A percentile compares a stretch with the other conserved stretches of the same genome.
Conservation (phyloP, 2,888 invertebrate genomes). For the Heliconius ethilla region DNA sequence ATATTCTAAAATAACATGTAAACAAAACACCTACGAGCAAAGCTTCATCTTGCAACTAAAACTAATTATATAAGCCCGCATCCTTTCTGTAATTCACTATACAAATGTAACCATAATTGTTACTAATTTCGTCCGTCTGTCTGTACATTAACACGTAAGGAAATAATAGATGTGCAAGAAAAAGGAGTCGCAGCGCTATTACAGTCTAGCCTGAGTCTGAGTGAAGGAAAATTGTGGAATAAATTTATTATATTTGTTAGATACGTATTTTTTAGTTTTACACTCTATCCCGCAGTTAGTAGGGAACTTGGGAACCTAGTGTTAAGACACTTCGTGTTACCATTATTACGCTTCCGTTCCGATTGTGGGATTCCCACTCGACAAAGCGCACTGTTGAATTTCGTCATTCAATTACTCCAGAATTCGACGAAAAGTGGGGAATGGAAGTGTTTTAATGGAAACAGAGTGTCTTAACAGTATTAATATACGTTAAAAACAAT, state of each 20-base stretch:
- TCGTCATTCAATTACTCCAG: no score
- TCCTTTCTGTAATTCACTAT: constrained; percentile 43
- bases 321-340: no score
- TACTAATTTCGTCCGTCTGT: constrained; percentile 47
- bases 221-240: constrained; percentile 38
- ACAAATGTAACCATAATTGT: constrained; percentile 50
- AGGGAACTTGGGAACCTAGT: no score
- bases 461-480: no score
- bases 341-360: no score
- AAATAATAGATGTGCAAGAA: constrained; percentile 56
- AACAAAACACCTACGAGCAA: constrained; percentile 11
- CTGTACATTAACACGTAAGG: constrained; percentile 49
- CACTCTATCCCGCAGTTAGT: no score
- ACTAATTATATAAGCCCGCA: constrained; percentile 35
- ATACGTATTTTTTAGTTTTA: background rate
- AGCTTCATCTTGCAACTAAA: constrained; percentile 17
- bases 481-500: no score
- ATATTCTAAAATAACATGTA: constrained; percentile 6
- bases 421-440: no score
- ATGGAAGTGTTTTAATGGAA: no score
- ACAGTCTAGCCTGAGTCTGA: constrained; percentile 44
- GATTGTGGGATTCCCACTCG: no score
- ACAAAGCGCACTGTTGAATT: no score
- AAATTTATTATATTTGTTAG: background rate
- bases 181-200: constrained; percentile 53